Base-by-base conservation (phyloP, 1,140 invertebrate genomes). In the Gryon sp. region DNA sequence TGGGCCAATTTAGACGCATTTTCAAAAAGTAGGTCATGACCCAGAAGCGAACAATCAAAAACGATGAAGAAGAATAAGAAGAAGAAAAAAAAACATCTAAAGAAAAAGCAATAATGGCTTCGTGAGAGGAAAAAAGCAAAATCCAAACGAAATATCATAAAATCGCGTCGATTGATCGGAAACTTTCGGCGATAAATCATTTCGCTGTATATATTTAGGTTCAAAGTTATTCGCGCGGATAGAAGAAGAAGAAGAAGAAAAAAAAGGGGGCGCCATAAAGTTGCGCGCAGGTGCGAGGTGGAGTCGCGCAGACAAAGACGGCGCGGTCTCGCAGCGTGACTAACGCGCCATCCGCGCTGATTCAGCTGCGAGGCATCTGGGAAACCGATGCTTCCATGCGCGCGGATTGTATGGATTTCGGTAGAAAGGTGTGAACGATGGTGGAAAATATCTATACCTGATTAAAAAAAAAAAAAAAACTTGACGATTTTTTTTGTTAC, bases 351-450 rank as follows among this genome's bases (percentile, higher is more conserved):
- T 60, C 15, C 34, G 43, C 53, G 32, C 30, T 55, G 69, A 63
- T 57, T 73, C 57, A 63, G 50, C 46, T 30, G 55, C 46, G 46
- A 62, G 53, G 66, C 46, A 62, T 60, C 55, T 53, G 57, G 16
- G 48, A 62, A 52, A 41, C 43, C 46, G 24, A 50, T 26, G 38
- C 24, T 65, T 26, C 34, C 53, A 14, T 43, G 38, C 5, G 24
- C 4, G n/a, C 40, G 4, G 26, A 26, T 36, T 20, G 41, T 55
- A 38, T 38, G 20, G 30, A 57, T 19, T 41, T 30, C 16, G 11
- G n/a, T n/a, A n/a, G n/a, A 38, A 38, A 20, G 16, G n/a, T n/a
- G n/a, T n/a, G n/a, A n/a, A n/a, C n/a, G n/a, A n/a, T n/a, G n/a
- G n/a, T n/a, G n/a, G n/a, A n/a, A n/a, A n/a, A n/a, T n/a, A n/a